Evolutionary conservation across 2,888 invertebrate species (phyloP), one percentile per base, ranked within the genome.

Genomic region (Lagria hirta): DNA sequence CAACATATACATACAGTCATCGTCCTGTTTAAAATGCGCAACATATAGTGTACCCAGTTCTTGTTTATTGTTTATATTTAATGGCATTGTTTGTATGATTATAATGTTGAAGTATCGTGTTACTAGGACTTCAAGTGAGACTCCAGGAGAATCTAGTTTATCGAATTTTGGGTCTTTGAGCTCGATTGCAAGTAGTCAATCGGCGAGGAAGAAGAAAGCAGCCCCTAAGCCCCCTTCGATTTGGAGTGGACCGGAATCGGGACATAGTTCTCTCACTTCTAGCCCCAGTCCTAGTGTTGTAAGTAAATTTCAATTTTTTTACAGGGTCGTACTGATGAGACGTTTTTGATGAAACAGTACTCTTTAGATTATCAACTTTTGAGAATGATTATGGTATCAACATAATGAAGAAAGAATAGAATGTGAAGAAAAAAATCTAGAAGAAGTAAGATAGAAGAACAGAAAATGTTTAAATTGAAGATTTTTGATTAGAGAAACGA

Each of bases 141-240:
- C 37, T 3, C 62, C 69, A 7, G 73, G 61, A n/a, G 65, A 61
- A 34, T 64, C 65, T n/a, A 54, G 30, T 22, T 58, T 49, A 43
- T 58, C 53, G 48, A 60, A 64, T 48, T 63, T 60, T 29, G 69
- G 70, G 2, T 74, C 75, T 1, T 73, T 67, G 37, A 69, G 70
- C 20, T 75, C 74, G 1, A 57, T 75, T 46, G 70, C 70, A 4
- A 64, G 70, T 42, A 37, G 55, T 33, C 24, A 59, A 54, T 61
- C 59, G 2, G 74, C 75, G 2, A 74, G 80, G 22, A 82, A 80
- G 64, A 86, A 86, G 66, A 78, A 80, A 41, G 80, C 76, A 12
- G 86, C 86, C n/a, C 86, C 86, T 3, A 79, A 77, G 17, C 86
- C 86, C 35, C 83, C 79, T 3, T 59, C 65, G 3, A 45, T 52